Percentiles rank a stretch among this genome's conserved stretches.
Conservation (phyloP, 2,797 vertebrate species). For the Balearica regulorum region DNA sequence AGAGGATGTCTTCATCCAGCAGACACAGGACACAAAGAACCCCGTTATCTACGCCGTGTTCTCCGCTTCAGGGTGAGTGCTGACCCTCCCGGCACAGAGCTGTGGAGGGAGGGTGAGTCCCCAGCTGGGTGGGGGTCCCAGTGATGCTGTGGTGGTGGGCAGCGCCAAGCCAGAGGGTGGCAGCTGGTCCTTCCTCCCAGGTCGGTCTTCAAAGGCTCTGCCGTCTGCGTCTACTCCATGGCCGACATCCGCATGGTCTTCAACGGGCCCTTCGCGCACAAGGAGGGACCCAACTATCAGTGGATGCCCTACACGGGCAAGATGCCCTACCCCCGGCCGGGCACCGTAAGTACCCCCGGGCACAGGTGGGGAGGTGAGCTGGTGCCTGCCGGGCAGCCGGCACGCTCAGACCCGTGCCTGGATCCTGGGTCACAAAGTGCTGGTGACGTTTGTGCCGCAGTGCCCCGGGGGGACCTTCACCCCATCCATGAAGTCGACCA, state of each 20-base stretch:
- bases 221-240: conserved; percentile 98
- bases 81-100: fast-evolving
- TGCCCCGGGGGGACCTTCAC: conserved; percentile 98
- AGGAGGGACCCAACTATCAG: conserved; percentile 98
- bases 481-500: conserved; percentile 97
- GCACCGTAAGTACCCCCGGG: conserved; percentile 83
- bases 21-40: conserved; percentile 96
- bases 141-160: fast-evolving
- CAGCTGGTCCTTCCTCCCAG: conserved; percentile 61
- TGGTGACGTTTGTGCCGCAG: conserved; percentile 61
- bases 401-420: fast-evolving
- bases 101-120: neutral
- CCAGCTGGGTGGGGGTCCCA: neutral
- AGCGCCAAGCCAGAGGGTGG: neutral
- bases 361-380: fast-evolving
- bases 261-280: conserved; percentile 97
- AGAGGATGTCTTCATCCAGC: conserved; percentile 98
- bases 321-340: conserved; percentile 96
- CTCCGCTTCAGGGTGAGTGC: conserved; percentile 91
- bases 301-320: conserved; percentile 98
- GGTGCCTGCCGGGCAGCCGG: fast-evolving
- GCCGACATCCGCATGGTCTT: conserved; percentile 98
- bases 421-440: fast-evolving
- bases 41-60: conserved; percentile 97
- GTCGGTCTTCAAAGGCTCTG: conserved; percentile 96